Percentiles rank a stretch among this genome's conserved stretches.
Evolutionary conservation across 1,140 invertebrate genomes (phyloP).

Genomic region (Aphis craccivora): DNA sequence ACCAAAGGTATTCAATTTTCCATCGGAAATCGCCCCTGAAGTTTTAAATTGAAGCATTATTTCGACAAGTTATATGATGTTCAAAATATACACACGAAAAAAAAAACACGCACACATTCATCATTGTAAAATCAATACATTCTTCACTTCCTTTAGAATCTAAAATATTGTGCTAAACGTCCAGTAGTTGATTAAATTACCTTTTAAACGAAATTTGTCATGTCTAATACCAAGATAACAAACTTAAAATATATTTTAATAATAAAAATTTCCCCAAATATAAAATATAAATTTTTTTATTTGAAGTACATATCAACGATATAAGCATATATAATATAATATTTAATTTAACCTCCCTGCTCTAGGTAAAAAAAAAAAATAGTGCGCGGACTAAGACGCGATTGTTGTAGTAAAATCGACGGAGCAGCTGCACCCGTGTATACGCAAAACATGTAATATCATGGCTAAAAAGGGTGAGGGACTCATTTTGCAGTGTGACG

Average conservation of each 20-base stretch:
- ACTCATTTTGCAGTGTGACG: constrained; percentile 2
- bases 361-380: neutral
- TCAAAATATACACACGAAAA: no score
- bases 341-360: neutral
- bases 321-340: neutral
- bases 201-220: neutral
- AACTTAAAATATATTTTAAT: neutral
- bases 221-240: neutral
- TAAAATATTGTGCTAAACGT: neutral
- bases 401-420: constrained; percentile 36
- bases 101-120: no score
- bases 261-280: neutral
- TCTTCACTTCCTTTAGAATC: no score
- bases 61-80: no score
- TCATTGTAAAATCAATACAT: no score
- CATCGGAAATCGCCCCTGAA: no score
- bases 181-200: neutral
- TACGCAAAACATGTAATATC: constrained; percentile 19
- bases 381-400: constrained; percentile 4
- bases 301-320: neutral
- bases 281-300: neutral
- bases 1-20: no score
- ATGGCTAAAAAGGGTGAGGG: constrained; percentile 51
- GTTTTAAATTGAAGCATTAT: no score
- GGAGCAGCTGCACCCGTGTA: constrained; percentile 45